phyloP scores from a whole-genome alignment of 2,888 invertebrate genomes.

The Schrankia costaestrigalis region DNA sequence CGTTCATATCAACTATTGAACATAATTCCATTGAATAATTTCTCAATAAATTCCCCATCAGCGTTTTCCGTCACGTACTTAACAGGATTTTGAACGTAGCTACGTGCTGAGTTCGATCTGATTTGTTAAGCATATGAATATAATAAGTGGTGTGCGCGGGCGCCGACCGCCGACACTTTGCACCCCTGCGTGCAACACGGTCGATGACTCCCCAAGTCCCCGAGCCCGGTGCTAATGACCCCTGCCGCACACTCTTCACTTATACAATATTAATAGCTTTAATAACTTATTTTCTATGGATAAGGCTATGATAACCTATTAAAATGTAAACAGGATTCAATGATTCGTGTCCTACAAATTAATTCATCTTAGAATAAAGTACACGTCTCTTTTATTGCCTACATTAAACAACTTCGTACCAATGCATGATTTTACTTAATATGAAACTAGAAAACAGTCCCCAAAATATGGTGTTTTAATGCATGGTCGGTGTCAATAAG shows the following conservation, averaged over 20 bases:
- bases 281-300: conserved; percentile 7
- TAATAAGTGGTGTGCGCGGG: conserved; percentile 34
- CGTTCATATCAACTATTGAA: conserved; percentile 14
- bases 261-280: conserved; percentile 46
- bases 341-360: no score
- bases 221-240: conserved; percentile 63
- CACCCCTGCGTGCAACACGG: conserved; percentile 60
- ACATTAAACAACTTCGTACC: no score
- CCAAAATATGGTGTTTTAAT: no score
- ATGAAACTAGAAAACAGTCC: no score
- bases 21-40: conserved; percentile 23
- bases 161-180: conserved; percentile 34
- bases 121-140: conserved; percentile 17
- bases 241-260: conserved; percentile 46
- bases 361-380: no score
- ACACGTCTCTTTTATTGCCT: no score
- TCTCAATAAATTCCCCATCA: conserved; percentile 15
- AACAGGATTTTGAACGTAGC: conserved; percentile 24
- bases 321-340: no score
- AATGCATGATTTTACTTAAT: no score
- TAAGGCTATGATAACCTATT: no score
- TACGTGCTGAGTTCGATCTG: conserved; percentile 16
- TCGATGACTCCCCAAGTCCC: conserved; percentile 67
- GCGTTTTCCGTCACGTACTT: conserved; percentile 29
- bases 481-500: no score